Base-by-base conservation (phyloP, 2,797 vertebrate genomes). In the Sebastes baramenuke region DNA sequence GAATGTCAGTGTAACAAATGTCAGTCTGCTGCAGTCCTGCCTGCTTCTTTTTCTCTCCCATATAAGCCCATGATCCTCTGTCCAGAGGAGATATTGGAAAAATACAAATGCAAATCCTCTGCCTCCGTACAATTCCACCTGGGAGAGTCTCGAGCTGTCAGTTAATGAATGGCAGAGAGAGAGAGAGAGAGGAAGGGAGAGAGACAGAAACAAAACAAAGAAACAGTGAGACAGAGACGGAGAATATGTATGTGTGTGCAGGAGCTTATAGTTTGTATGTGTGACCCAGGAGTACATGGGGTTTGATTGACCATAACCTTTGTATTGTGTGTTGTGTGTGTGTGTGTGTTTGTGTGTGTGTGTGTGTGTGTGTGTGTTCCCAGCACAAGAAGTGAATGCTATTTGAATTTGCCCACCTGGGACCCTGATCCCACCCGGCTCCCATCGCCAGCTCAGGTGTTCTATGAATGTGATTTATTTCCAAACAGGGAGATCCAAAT, bases 401-500 rank as follows among this genome's bases (percentile, higher is more conserved):
- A 93, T 95, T 94, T 91, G 93, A 94, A 95, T 92, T 81, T 67
- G 80, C 91, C 89, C 94, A 94, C 91, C 80, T 91, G 93, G 93
- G 93, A 94, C 89, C 88, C 82, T 69, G 80, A 84, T 83, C 80
- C 87, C 69, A 66, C 76, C 77, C 69, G 32, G 70, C 87, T 84
- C 76, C 75, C 59, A 24, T 62, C 34, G 16, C 69, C 81, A 90
- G 88, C 93, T 95, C 95, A 95, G 95, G 94, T 95, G 94, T 92
- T 94, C 89, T 77, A 94, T 94, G 94, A 95, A 95, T 95, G 90
- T 93, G 88, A 95, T 95, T 95, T 93, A 91, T 94, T 93, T 94
- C 85, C 88, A 87, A 90, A 87, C 87, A 83, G 85, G 88, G 74
- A 87, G 90, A 90, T 91, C 87, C 93, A 77, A 93, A 94, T 92